Evolutionary conservation across 2,797 vertebrate species (phyloP).

Genomic region (Rachycentron canadum): DNA sequence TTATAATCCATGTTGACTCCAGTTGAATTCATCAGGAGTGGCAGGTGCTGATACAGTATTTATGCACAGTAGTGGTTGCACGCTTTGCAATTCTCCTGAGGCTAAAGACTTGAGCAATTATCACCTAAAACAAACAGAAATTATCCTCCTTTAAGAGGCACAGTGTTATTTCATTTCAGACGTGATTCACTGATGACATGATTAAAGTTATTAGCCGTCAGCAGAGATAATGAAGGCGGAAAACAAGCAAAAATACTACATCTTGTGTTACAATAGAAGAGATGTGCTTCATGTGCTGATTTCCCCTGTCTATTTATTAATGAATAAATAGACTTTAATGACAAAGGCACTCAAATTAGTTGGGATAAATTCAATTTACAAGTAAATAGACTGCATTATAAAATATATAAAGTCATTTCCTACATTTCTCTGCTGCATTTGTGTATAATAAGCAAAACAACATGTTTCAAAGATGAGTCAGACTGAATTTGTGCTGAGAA

Average conservation of each 20-base stretch:
- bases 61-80: constrained; percentile 19
- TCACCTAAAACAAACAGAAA: constrained; percentile 64
- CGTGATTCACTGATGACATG: constrained; percentile 62
- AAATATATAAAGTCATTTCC: too few species aligned
- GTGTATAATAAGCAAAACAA: background rate
- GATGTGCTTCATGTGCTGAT: background rate
- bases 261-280: background rate
- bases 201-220: constrained; percentile 48
- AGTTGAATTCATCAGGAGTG: constrained; percentile 29
- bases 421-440: background rate
- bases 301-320: background rate
- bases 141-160: constrained; percentile 53
- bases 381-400: too few species aligned
- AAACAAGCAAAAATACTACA: background rate
- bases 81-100: constrained; percentile 32
- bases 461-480: background rate
- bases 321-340: background rate
- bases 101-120: constrained; percentile 58
- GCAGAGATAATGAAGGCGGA: constrained; percentile 12
- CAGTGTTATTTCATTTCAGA: constrained; percentile 67
- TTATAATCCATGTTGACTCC: constrained; percentile 1
- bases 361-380: background rate
- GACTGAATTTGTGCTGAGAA: too few species aligned
- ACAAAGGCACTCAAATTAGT: background rate
- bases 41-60: constrained; percentile 26